A percentile compares a stretch with the other conserved stretches of the same genome.
These are phyloP conservation scores for Phyllostomus hastatus DNA, from an alignment of 2,113 vertebrate species.

Conservation along the genomic window DNA sequence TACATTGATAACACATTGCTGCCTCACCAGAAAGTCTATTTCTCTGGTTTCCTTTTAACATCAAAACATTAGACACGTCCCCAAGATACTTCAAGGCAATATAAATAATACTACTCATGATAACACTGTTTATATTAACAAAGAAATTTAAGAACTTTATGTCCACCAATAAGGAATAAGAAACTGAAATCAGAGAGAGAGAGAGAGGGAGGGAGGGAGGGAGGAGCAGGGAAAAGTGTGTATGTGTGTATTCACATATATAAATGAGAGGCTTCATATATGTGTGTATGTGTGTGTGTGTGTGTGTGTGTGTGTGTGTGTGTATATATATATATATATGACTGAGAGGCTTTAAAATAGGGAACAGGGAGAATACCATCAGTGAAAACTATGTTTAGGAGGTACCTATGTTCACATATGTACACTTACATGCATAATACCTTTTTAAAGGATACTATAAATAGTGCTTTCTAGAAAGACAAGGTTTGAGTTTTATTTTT, in stretches of 20 bases:
- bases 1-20: not conserved
- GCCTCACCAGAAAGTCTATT: not conserved
- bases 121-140: not conserved
- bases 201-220: not conserved
- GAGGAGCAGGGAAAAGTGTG: not conserved
- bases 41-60: not conserved
- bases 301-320: too few relatives aligned
- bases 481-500: not conserved
- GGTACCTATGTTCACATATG: not conserved
- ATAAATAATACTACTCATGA: not conserved
- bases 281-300: too few relatives aligned
- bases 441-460: not conserved
- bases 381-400: not conserved
- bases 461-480: not conserved
- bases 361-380: not conserved
- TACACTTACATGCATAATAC: not conserved
- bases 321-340: too few relatives aligned
- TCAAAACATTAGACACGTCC: not conserved
- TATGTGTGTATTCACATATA: too few relatives aligned
- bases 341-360: not conserved
- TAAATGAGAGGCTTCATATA: too few relatives aligned
- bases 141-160: not conserved
- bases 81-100: not conserved
- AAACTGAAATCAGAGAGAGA: not conserved
- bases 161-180: not conserved